A percentile compares a stretch with the other conserved stretches of the same genome.
phyloP scores from a whole-genome alignment of 2,113 vertebrate species.

The Carlito syrichta region DNA sequence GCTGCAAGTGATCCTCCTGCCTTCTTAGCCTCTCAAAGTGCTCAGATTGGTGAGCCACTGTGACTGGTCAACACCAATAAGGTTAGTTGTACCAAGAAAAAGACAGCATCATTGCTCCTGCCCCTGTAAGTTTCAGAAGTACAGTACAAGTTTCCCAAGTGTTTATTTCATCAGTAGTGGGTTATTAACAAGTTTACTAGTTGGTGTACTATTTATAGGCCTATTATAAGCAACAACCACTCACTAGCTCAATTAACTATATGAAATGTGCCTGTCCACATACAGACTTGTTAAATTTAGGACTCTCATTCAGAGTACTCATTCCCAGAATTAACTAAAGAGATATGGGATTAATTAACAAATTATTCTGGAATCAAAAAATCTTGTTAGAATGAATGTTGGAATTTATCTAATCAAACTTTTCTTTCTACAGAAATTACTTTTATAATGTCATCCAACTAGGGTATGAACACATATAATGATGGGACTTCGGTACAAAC shows the following conservation, averaged over 20 bases:
- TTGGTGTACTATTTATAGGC: not conserved
- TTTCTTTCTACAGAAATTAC: not conserved
- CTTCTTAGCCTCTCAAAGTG: no score
- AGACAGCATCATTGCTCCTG: not conserved
- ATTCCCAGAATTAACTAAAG: slow-evolving; percentile 30
- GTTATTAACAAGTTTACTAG: slow-evolving; percentile 25
- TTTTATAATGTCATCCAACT: slow-evolving; percentile 9
- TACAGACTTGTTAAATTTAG: slow-evolving; percentile 35
- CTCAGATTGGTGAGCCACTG: no score
- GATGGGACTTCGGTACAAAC: not conserved
- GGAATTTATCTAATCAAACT: not conserved
- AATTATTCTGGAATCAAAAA: slow-evolving; percentile 25
- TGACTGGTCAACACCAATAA: no score
- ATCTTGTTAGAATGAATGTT: slow-evolving; percentile 24
- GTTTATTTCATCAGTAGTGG: not conserved
- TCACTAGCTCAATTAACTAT: slow-evolving; percentile 12
- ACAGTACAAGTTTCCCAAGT: not conserved
- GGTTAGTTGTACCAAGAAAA: not conserved
- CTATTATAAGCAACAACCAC: slow-evolving; percentile 26
- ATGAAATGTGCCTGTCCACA: not conserved
- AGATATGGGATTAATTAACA: slow-evolving; percentile 2
- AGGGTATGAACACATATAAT: not conserved
- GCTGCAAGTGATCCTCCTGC: no score
- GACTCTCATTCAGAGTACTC: not conserved
- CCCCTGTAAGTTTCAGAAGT: not conserved